Evolutionary conservation across 2,113 vertebrate genomes (phyloP).

Genomic region (Channa maculata): DNA sequence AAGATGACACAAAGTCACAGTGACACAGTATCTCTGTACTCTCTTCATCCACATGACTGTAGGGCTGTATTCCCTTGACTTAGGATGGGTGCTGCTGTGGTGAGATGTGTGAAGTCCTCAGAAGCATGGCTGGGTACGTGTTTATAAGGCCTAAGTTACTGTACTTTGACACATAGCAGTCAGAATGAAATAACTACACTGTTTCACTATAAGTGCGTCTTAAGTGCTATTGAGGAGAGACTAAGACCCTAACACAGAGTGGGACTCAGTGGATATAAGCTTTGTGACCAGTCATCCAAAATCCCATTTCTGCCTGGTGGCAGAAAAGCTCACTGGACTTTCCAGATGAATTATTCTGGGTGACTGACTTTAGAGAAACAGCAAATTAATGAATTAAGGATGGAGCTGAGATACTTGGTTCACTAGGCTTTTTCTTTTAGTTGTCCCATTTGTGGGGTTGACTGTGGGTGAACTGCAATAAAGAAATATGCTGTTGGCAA

Average conservation of each 20-base stretch:
- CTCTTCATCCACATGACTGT: background rate
- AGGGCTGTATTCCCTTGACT: background rate
- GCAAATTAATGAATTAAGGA: constrained; percentile 78
- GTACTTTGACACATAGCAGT: constrained; percentile 15
- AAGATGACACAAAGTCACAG: constrained; percentile 12
- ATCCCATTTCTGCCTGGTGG: constrained; percentile 73
- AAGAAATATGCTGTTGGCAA: constrained; percentile 35
- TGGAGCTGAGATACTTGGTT: constrained; percentile 64
- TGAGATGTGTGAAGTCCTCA: background rate
- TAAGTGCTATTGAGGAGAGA: constrained; percentile 23
- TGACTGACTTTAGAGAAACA: constrained; percentile 73
- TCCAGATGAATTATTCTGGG: constrained; percentile 77
- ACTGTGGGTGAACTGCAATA: background rate
- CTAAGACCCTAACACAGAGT: constrained; percentile 32
- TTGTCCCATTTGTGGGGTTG: constrained; percentile 28
- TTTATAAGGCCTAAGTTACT: constrained; percentile 26
- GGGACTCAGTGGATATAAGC: constrained; percentile 54
- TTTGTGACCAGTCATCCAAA: constrained; percentile 75
- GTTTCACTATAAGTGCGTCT: constrained; percentile 19
- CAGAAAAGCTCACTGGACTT: constrained; percentile 76
- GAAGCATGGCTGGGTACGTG: constrained; percentile 1
- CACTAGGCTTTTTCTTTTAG: constrained; percentile 60
- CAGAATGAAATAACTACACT: background rate
- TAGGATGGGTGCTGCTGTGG: background rate
- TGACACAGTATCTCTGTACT: constrained; percentile 29